Conservation (phyloP, 1,140 invertebrate genomes). For the Hypsibius dujardini region DNA sequence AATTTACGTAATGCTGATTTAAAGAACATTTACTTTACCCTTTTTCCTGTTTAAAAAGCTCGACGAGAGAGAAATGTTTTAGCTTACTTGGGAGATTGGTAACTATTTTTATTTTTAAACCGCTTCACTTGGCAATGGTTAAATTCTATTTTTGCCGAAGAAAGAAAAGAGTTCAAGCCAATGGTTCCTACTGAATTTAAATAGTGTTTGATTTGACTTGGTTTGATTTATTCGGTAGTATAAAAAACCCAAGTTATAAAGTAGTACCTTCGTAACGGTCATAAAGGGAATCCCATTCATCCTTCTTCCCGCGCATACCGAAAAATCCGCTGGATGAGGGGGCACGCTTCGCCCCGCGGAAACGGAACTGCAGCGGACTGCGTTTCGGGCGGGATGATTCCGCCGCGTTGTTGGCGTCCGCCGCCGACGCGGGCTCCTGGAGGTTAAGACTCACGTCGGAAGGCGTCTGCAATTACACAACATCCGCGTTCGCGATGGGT, state of each 20-base stretch:
- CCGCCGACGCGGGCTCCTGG: not conserved
- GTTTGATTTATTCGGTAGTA: no score
- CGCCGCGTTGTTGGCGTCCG: not conserved
- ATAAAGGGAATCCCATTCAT: not conserved
- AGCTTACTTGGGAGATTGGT: no score
- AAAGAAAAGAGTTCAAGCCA: not conserved
- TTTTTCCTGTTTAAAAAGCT: no score
- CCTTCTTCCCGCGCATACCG: conserved; percentile 13
- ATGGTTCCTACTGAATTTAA: no score
- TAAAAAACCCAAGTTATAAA: not conserved
- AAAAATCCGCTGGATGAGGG: conserved; percentile 12
- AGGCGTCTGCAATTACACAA: not conserved
- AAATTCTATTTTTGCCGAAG: not conserved
- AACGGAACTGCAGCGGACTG: not conserved
- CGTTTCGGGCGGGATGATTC: conserved; percentile 4
- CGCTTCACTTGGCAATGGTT: no score
- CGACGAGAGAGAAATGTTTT: no score
- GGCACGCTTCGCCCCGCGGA: conserved; percentile 11
- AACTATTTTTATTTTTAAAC: no score
- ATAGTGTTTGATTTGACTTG: no score
- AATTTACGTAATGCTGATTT: no score
- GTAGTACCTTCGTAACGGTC: no score
- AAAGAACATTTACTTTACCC: no score
- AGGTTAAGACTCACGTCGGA: not conserved
- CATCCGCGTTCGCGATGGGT: not conserved